Base-by-base conservation (phyloP, 2,113 vertebrate genomes). In the Serranochromis macrocephalus region DNA sequence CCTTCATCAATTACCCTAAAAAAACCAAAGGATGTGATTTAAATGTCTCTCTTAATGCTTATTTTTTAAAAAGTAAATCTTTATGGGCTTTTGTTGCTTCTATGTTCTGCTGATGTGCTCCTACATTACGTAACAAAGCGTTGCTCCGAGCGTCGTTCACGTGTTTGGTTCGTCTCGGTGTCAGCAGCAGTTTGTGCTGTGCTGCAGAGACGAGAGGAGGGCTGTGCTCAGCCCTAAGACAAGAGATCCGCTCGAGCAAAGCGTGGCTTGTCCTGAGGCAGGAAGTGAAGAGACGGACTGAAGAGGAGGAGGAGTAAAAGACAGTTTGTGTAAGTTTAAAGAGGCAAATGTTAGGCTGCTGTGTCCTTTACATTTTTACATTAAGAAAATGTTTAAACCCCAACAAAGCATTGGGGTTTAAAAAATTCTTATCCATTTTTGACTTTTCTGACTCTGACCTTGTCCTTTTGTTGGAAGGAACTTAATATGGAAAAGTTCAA, bases 21-120 rank as follows among this genome's bases (percentile, higher is more conserved):
- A 58, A 16, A 61, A 0, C 0, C 29, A 63, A 63, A 36, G 6
- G 29, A 63, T 63, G 0, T 36, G 9, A 63, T 1, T 63, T 63
- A 63, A 63, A 19, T 2, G 2, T 36, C 29, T 36, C 9, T 33
- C 58, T 36, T 36, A 36, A 63, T 63, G 58, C 58, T 63, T 11
- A 0, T 11, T 63, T 31, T 55, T 8, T 31, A 0, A 1, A 9
- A 33, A 33, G 58, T 19, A 63, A 19, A 33, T 33, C 4, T 63
- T 63, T 36, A 63, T 63, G 58, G 58, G 29, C 29, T 63, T 36
- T 36, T 19, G 61, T 66, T 38, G 9, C 31, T 38, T 33, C 61
- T 38, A 7, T 12, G 61, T 66, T 66, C 31, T 38, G 61, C 31
- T 38, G 31, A 66, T n/a, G 61, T 0, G 2, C 61, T 38, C 17